Evolutionary conservation across 2,113 vertebrate genomes (phyloP), one percentile per base, ranked within the genome.

Genomic region (Eublepharis macularius): DNA sequence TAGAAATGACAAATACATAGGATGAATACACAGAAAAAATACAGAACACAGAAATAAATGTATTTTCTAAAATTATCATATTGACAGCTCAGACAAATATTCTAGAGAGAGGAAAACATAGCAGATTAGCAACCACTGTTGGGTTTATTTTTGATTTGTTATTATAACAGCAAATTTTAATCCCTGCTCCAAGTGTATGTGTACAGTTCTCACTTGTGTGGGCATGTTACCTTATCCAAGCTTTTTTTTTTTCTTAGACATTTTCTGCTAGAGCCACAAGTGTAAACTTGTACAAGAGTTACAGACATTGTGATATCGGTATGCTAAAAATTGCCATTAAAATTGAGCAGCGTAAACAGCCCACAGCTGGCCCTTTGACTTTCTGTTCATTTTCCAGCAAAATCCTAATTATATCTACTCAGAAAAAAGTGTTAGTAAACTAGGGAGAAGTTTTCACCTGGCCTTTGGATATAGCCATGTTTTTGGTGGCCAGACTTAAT

Each of bases 1-100:
- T 65, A 72, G 68, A 57, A 91, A 45, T 68, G 41, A 29, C 80
- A 80, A 60, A 32, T 14, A 49, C 10, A 51, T 13, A 34, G 32
- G 63, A 34, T 16, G 51, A 81, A 47, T 78, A 78, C 66, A 70
- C 21, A 12, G 63, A 0, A 1, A 82, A 34, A 73, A 47, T 32
- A 75, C 4, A 68, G 76, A 0, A 7, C 54, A n/a, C 0, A 32
- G 66, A 57, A 34, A 45, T 6, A 10, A 2, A 34, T 34, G 34
- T 17, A 57, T 0, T 41, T 26, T 54, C 10, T n/a, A 57, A 2
- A 76, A 57, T 39, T 0, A n/a, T 86, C 70, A 0, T 69, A 73
- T 4, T 83, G 63, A 29, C 65, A 82, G 10, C 8, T 84, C 87
- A 16, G 6, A 66, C 17, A 51, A 63, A 47, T 1, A 65, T 85